These are phyloP conservation scores for Rhinogobio ventralis DNA, from an alignment of 2,797 vertebrate species.

Conservation along the genomic window DNA sequence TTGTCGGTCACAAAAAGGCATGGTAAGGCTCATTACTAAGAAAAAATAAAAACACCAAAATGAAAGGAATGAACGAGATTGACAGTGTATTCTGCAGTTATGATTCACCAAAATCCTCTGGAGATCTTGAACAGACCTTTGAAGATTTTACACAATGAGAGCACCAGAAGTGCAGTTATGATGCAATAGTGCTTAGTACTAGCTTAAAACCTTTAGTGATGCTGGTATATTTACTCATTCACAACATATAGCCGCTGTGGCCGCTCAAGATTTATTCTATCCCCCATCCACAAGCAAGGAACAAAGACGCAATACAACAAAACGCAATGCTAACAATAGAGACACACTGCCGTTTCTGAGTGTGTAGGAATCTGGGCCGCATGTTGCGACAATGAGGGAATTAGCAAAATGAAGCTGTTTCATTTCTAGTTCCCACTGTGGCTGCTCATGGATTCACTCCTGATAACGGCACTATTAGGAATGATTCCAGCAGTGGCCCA, in stretches of 20 bases:
- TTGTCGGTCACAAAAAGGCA: not conserved
- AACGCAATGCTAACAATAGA: conserved; percentile 12
- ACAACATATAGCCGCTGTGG: not conserved
- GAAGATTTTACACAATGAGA: not conserved
- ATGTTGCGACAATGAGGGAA: conserved; percentile 42
- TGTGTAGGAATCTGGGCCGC: conserved; percentile 14
- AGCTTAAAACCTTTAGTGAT: not conserved
- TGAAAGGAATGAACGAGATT: not conserved
- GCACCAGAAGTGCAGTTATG: not conserved
- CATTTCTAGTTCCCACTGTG: conserved; percentile 40
- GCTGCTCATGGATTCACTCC: conserved; percentile 29
- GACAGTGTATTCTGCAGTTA: not conserved
- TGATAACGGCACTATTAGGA: conserved; percentile 45
- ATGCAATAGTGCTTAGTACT: not conserved
- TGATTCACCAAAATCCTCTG: not conserved
- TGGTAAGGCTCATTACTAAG: not conserved
- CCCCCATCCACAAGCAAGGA: not conserved
- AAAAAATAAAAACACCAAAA: not conserved
- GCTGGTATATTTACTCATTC: conserved; percentile 19
- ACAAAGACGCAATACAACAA: not conserved
- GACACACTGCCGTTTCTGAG: conserved; percentile 1
- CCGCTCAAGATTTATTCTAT: not conserved
- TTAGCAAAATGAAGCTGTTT: conserved; percentile 44
- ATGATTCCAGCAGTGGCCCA: conserved; percentile 42
- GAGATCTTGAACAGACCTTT: not conserved